Conservation (phyloP, 1,140 invertebrate species). For the Temnothorax curvispinosus region DNA sequence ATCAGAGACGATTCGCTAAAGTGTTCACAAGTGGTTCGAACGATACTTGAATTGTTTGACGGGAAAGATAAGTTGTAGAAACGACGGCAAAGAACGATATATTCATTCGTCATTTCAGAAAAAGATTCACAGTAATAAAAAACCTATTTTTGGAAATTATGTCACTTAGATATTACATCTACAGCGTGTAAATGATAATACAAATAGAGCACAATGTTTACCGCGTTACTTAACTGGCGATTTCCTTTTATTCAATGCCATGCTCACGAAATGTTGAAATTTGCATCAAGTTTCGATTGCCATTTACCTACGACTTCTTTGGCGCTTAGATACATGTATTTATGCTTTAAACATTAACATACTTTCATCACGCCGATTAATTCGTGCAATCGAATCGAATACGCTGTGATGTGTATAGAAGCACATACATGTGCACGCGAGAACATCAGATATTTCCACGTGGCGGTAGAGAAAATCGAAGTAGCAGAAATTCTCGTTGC, state of each 20-base stretch:
- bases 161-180: neutral
- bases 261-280: slow-evolving; percentile 1
- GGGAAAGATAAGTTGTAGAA: slow-evolving; percentile 1
- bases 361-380: slow-evolving; percentile 14
- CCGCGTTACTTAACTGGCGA: neutral
- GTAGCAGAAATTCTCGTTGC: slow-evolving; percentile 65
- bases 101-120: neutral
- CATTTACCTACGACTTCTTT: neutral
- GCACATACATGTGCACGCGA: neutral
- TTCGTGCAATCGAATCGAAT: slow-evolving; percentile 28
- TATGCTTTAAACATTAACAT: neutral
- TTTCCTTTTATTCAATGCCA: neutral
- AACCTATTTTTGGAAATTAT: neutral
- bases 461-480: slow-evolving; percentile 25
- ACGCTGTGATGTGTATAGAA: neutral
- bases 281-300: slow-evolving; percentile 2
- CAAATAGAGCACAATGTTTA: neutral
- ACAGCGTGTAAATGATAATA: neutral
- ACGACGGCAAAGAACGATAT: neutral
- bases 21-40: slow-evolving; percentile 2
- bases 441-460: slow-evolving; percentile 17
- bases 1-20: slow-evolving; percentile 16
- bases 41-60: slow-evolving; percentile 36
- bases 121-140: neutral
- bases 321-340: neutral